Base-by-base conservation (phyloP, 2,797 vertebrate genomes). In the Epinephelus coioides region DNA sequence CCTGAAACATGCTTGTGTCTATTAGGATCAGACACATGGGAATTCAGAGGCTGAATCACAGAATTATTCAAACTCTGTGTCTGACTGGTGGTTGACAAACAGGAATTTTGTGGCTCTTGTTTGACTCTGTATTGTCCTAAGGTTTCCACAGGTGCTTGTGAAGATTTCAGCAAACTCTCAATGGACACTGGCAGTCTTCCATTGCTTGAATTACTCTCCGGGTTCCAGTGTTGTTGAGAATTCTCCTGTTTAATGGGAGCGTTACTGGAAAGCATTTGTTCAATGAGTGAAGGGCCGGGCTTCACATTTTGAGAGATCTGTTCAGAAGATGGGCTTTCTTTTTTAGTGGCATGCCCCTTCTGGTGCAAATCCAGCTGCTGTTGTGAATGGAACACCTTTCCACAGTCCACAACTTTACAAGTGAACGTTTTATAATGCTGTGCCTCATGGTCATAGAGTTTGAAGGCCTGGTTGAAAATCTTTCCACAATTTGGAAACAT, bases 361-460 rank as follows among this genome's bases (percentile, higher is more conserved):
- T 93, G 70, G 17, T 99, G 98, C 70, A 97, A 93, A 89, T 98
- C 97, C 85, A 99, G 92, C 85, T 98, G 97, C 0, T 89, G 93
- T 74, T 97, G 97, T 76, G 97, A 96, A 85, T 97, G 97, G 77
- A 98, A 99, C 4, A 99, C 95, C 81, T 98, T 98, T 18, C 96
- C 97, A 78, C 98, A 99, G 80, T 94, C 95, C 5, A 83, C 80
- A 67, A 91, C 89, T 94, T 95, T 97, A 94, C 98, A 99, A 2
- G 98, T 98, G 21, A 97, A 99, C 0, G 97, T 99, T 86, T 97
- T 98, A 90, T 99, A 99, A 95, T 99, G 98, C 60, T 98, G 97
- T 66, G 98, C 97, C 95, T 99, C 98, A 0, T 99, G 98, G 81
- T 99, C 98, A 50, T 98, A 99, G 1, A 99, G 96, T 89, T 97